Conservation (phyloP, 2,888 invertebrate species). For the Rosalia funebris region DNA sequence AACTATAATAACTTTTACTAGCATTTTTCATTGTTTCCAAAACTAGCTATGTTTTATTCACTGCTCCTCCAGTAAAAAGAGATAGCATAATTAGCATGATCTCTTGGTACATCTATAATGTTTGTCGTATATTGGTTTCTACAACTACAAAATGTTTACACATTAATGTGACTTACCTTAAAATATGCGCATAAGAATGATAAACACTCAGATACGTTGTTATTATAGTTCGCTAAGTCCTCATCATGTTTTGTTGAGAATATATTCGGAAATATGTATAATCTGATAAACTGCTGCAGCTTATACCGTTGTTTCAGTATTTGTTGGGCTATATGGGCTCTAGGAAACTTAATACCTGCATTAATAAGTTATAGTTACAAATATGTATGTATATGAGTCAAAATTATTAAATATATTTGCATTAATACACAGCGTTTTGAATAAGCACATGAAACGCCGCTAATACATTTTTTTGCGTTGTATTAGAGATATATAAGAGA, state of each 20-base stretch:
- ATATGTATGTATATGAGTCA: too few relatives aligned
- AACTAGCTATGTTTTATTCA: too few relatives aligned
- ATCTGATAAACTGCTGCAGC: slow-evolving; percentile 55
- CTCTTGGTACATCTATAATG: too few relatives aligned
- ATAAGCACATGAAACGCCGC: neutral
- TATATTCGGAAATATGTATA: slow-evolving; percentile 52
- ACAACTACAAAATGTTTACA: too few relatives aligned
- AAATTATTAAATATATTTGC: neutral
- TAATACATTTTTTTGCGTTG: neutral
- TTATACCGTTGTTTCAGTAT: slow-evolving; percentile 50
- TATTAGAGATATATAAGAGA: neutral
- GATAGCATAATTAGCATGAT: too few relatives aligned
- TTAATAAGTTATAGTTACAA: too few relatives aligned
- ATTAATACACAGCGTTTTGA: neutral
- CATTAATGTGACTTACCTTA: slow-evolving; percentile 58
- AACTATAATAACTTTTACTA: too few relatives aligned
- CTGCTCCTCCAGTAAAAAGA: too few relatives aligned
- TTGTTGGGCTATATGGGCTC: slow-evolving; percentile 46
- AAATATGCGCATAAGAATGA: slow-evolving; percentile 61
- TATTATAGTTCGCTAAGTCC: slow-evolving; percentile 61
- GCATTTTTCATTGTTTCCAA: too few relatives aligned
- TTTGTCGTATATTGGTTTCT: neutral
- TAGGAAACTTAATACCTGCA: slow-evolving; percentile 61
- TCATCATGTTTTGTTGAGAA: slow-evolving; percentile 52
- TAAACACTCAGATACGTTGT: slow-evolving; percentile 64